Evolutionary conservation across 1,140 invertebrate species (phyloP), one percentile per base, ranked within the genome.

Genomic region (Bicyclus anynana): DNA sequence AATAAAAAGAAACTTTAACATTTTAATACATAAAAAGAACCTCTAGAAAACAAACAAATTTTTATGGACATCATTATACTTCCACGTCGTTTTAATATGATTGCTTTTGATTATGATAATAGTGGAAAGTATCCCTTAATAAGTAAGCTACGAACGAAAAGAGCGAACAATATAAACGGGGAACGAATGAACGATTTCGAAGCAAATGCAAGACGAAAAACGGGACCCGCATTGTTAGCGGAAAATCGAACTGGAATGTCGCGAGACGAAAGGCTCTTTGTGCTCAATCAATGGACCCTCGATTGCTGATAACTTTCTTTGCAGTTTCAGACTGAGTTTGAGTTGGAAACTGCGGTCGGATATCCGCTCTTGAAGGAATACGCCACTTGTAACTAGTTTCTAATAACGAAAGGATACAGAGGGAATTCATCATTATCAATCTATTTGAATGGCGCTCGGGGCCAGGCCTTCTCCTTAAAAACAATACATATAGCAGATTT

Each of bases 281-380:
- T 81, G 77, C 74, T 69, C 82, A 81, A 84, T 87, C 82, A 87
- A 84, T 85, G 77, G 77, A 56, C 70, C 76, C 76, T 76, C 77
- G 77, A 85, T 85, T 84, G 79, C 79, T 85, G 82, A 84, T 85
- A 87, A 85, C 76, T 87, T 87, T 85, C 79, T 81, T 85, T 78
- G 65, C 72, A 75, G 68, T 79, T 44, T 68, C 63, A 61, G 54
- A 76, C 37, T 44, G 40, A 84, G 75, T 80, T 83, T 74, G 67
- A 83, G 74, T 83, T 84, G 52, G 60, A 69, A 77, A 77, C 69
- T 70, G 70, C 69, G 70, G 60, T 54, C 59, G 70, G 57, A 62
- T 71, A 77, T 77, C 68, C 67, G 65, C 71, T 78, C 68, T 63
- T 59, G 50, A 53, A 33, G 60, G 62, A 44, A 49, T 35, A 48